Conservation (phyloP, 1,140 invertebrate species). For the Brachionus manjavacas region DNA sequence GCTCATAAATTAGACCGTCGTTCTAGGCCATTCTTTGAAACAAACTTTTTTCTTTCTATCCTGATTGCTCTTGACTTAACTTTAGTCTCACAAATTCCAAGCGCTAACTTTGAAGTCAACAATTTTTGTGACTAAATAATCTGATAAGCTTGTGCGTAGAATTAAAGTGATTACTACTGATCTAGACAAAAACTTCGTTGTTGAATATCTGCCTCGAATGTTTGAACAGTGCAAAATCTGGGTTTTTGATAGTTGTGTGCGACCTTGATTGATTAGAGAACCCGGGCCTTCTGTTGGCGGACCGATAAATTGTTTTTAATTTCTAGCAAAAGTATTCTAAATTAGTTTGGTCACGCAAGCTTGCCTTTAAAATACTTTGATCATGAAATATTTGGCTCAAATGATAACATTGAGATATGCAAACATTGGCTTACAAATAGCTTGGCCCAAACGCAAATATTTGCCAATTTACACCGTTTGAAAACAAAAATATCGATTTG, state of each 20-base stretch:
- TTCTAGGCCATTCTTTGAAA: no score
- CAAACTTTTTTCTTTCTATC: no score
- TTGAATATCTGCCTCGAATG: no score
- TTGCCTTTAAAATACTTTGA: not conserved
- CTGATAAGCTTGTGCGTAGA: no score
- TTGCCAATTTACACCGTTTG: not conserved
- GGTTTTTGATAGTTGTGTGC: not conserved
- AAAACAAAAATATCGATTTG: not conserved
- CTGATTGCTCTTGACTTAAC: no score
- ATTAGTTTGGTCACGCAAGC: constrained; percentile 16
- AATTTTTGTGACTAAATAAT: no score
- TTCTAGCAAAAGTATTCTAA: constrained; percentile 17
- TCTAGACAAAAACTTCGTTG: no score
- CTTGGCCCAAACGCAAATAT: not conserved
- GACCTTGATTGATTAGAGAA: not conserved
- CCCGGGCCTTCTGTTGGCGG: not conserved
- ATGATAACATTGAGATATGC: not conserved
- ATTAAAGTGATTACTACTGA: no score
- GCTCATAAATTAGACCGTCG: no score
- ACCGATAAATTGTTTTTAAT: not conserved
- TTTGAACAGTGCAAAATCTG: not conserved
- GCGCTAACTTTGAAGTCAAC: no score
- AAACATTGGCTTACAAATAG: not conserved
- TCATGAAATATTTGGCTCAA: not conserved
- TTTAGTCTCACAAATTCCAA: no score